These are phyloP conservation scores for Timandra comae DNA, from an alignment of 2,888 invertebrate genomes.

Conservation along the genomic window DNA sequence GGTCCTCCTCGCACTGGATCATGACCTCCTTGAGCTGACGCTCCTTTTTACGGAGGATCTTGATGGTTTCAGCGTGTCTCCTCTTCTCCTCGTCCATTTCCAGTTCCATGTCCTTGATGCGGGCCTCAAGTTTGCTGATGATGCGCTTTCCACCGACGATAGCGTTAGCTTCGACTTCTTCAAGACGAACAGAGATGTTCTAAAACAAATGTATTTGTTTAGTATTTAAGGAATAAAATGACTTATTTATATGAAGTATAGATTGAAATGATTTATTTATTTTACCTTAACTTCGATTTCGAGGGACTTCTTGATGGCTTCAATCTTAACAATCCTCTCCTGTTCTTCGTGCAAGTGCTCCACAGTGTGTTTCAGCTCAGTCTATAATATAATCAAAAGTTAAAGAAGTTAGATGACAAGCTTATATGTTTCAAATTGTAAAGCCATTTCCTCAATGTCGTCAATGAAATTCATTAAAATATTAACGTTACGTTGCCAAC, in stretches of 20 bases:
- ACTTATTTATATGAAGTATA: background rate
- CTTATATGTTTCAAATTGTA: background rate
- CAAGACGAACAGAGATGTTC: slow-evolving; percentile 93
- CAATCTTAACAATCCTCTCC: slow-evolving; percentile 97
- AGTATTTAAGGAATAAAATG: background rate
- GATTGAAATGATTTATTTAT: slow-evolving; percentile 2
- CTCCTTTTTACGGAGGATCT: slow-evolving; percentile 98
- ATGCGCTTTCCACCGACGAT: slow-evolving; percentile 97
- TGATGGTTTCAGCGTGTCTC: slow-evolving; percentile 97
- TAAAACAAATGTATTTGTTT: too few species aligned
- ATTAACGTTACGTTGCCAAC: background rate
- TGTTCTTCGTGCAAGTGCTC: slow-evolving; percentile 97
- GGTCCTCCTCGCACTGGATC: slow-evolving; percentile 97
- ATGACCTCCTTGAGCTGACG: slow-evolving; percentile 96
- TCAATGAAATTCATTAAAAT: background rate
- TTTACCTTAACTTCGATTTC: slow-evolving; percentile 96
- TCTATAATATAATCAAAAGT: slow-evolving; percentile 54
- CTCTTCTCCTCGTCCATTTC: slow-evolving; percentile 98
- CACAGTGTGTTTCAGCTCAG: slow-evolving; percentile 95
- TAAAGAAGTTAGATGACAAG: background rate
- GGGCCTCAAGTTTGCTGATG: slow-evolving; percentile 97
- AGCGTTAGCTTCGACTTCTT: slow-evolving; percentile 98
- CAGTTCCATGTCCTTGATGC: slow-evolving; percentile 95
- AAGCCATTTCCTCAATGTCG: background rate
- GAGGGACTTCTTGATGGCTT: slow-evolving; percentile 97